Evolutionary conservation across 2,113 vertebrate genomes (phyloP).

Genomic region (Onychostruthus taczanowskii): DNA sequence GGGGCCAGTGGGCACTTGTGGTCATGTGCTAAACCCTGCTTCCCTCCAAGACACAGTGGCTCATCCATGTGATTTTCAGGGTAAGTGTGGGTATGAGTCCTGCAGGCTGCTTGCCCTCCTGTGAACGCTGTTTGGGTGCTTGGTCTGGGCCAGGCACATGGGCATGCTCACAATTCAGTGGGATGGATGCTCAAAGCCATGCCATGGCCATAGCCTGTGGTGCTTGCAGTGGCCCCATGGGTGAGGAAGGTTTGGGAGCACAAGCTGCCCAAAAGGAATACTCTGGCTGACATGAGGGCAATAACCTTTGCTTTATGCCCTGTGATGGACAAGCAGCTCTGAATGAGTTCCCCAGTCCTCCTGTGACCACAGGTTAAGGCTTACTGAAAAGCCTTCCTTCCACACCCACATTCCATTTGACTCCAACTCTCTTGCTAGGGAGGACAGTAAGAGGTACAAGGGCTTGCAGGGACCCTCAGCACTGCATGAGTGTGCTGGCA

Average conservation of each 20-base stretch:
- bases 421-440: neutral
- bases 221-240: neutral
- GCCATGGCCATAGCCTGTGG: neutral
- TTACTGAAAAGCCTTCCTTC: neutral
- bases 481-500: rapidly evolving
- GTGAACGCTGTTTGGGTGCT: neutral
- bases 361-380: neutral
- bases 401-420: neutral
- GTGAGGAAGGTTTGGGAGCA: neutral
- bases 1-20: neutral
- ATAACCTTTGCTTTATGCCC: neutral
- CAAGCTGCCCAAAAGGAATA: neutral
- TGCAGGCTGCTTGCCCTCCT: neutral
- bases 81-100: neutral
- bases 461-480: neutral
- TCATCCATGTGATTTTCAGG: neutral
- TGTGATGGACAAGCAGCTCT: neutral
- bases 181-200: neutral
- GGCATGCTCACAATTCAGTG: neutral
- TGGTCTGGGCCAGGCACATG: neutral
- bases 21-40: neutral
- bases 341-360: neutral
- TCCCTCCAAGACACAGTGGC: neutral
- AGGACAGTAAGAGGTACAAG: neutral
- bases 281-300: neutral